Conservation (phyloP, 2,888 invertebrate genomes). For the Diarsia brunnea region DNA sequence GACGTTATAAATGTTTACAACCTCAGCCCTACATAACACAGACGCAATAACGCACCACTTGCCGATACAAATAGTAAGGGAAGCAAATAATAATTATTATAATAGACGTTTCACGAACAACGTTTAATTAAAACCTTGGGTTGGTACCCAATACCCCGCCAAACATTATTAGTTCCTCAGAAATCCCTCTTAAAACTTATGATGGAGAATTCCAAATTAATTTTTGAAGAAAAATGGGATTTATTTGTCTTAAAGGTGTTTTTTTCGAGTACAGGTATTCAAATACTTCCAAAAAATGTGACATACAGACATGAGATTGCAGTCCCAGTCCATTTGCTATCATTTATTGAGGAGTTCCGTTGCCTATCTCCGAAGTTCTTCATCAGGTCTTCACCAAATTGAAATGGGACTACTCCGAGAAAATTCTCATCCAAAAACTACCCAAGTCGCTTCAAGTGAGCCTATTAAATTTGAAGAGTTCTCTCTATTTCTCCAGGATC, state of each 20-base stretch:
- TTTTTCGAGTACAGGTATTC: neutral
- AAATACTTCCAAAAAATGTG: no score
- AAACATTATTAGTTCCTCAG: slow-evolving; percentile 50
- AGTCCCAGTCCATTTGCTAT: no score
- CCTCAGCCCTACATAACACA: neutral
- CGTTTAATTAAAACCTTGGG: slow-evolving; percentile 61
- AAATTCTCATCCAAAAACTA: no score
- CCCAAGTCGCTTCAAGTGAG: no score
- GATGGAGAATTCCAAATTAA: slow-evolving; percentile 27
- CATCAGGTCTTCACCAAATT: no score
- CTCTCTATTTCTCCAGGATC: no score
- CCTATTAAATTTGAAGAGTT: no score
- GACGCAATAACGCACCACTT: slow-evolving; percentile 44
- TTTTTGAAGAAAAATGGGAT: slow-evolving; percentile 31
- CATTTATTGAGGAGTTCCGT: no score
- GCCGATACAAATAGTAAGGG: slow-evolving; percentile 47
- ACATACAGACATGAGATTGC: no score
- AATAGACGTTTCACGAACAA: slow-evolving; percentile 45
- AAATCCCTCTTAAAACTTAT: slow-evolving; percentile 33
- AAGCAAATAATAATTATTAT: slow-evolving; percentile 61
- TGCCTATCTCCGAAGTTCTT: no score
- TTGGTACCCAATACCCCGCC: neutral
- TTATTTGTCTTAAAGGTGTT: neutral
- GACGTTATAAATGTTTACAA: neutral
- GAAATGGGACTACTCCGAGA: no score